phyloP scores from a whole-genome alignment of 1,140 invertebrate species.

The Geopemphigus sp. region DNA sequence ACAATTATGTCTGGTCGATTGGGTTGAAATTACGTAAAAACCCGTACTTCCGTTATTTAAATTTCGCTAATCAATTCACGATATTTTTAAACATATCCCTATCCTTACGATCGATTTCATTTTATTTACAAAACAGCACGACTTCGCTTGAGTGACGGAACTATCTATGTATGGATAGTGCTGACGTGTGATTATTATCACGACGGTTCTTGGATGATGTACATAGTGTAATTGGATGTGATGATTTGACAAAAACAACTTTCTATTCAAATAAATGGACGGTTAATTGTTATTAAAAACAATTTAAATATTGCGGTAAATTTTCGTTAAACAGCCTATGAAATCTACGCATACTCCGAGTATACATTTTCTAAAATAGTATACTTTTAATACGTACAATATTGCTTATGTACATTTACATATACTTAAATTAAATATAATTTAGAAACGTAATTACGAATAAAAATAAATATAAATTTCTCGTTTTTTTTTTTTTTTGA shows the following conservation, averaged over 20 bases:
- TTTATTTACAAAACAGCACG: not conserved
- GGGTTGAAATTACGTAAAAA: no score
- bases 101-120: not conserved
- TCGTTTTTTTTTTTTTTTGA: no score
- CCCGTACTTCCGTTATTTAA: not conserved
- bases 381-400: no score
- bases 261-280: not conserved
- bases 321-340: not conserved
- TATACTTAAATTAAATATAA: no score
- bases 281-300: not conserved
- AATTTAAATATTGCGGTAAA: not conserved
- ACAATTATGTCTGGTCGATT: no score
- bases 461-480: no score
- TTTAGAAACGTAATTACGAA: no score
- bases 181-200: conserved; percentile 6
- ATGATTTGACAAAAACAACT: not conserved
- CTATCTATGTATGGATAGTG: not conserved
- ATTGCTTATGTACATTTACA: no score
- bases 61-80: not conserved
- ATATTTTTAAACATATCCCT: not conserved
- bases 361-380: no score
- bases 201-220: not conserved
- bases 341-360: not conserved
- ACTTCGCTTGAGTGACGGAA: not conserved
- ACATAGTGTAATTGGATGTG: not conserved